phyloP scores from a whole-genome alignment of 2,797 vertebrate genomes.

The Peromyscus aztecus region DNA sequence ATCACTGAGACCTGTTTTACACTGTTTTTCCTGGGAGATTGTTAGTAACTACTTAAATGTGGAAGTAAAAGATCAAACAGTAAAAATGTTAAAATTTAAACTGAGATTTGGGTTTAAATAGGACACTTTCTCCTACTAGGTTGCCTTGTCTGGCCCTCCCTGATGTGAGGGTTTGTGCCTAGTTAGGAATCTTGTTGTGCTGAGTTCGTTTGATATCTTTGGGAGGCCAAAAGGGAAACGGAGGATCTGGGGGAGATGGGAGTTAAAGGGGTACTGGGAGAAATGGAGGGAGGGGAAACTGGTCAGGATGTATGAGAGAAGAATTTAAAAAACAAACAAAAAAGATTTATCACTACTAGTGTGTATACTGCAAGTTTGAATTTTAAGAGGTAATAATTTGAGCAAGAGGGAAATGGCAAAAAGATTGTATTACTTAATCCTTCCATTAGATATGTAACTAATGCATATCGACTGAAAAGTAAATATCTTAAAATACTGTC shows the following conservation, averaged over 20 bases:
- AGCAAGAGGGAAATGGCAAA: constrained; percentile 9
- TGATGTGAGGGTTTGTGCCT: not conserved
- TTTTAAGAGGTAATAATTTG: constrained; percentile 43
- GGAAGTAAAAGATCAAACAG: not conserved
- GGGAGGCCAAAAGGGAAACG: not conserved
- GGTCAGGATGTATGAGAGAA: not conserved
- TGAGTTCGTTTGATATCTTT: not conserved
- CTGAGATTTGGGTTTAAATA: not conserved
- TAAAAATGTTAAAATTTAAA: constrained; percentile 13
- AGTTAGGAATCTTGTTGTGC: too few relatives aligned
- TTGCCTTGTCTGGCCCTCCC: too few relatives aligned
- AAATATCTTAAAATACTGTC: constrained; percentile 1
- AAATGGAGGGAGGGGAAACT: not conserved
- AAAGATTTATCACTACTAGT: not conserved
- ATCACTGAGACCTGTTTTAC: not conserved
- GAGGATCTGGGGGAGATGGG: not conserved
- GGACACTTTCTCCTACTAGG: not conserved
- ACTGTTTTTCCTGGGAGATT: not conserved
- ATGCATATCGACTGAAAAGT: not conserved
- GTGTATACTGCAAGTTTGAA: not conserved
- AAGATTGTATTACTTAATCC: not conserved
- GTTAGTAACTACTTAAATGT: constrained; percentile 17
- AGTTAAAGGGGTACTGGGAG: not conserved
- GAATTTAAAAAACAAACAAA: not conserved
- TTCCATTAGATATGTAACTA: not conserved